Evolutionary conservation across 2,888 invertebrate genomes (phyloP), one percentile per base, ranked within the genome.

Genomic region (Tenodera sinensis): DNA sequence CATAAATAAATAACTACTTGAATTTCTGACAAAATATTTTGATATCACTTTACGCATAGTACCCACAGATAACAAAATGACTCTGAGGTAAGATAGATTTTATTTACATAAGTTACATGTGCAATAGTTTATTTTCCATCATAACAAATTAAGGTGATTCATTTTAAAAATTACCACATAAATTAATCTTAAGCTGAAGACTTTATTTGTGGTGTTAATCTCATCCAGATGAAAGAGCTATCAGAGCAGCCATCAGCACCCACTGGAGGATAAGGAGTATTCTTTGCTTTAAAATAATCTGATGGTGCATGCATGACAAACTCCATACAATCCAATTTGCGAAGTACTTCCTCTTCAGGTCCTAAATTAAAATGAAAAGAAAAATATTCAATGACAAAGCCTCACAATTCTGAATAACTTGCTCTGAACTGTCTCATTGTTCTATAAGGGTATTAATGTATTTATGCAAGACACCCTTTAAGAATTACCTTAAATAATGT

Each of bases 291-390:
- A 93, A 96, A 98, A 93, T 98, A 98, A 93, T 98, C 98, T 0
- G 98, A 97, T 0, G 98, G 98, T 0, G 98, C 98, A 92, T 98
- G 98, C 96, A 98, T 98, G 28, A 98, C 96, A 93, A 98, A 98
- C 92, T 98, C 97, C 96, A 98, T 96, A 91, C 96, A 97, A 54
- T 97, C 97, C 88, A 98, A 94, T 93, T 96, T 97, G 9, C 98
- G 95, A 0, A 98, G 97, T 2, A 97, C 94, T 91, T 98, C 98
- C 93, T 98, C 98, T 92, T 98, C 98, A 0, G 98, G 98, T 3
- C 98, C 97, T 96, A 92, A 83, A 93, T 88, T 87, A 86, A 28
- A 90, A 42, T 88, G 85, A 12, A 42, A 42, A n/a, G 34, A 82
- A 89, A 20, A 88, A 90, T 86, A 30, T 82, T 34, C 92, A 90